phyloP scores from a whole-genome alignment of 2,113 vertebrate species.

The Callionymus lyra region DNA sequence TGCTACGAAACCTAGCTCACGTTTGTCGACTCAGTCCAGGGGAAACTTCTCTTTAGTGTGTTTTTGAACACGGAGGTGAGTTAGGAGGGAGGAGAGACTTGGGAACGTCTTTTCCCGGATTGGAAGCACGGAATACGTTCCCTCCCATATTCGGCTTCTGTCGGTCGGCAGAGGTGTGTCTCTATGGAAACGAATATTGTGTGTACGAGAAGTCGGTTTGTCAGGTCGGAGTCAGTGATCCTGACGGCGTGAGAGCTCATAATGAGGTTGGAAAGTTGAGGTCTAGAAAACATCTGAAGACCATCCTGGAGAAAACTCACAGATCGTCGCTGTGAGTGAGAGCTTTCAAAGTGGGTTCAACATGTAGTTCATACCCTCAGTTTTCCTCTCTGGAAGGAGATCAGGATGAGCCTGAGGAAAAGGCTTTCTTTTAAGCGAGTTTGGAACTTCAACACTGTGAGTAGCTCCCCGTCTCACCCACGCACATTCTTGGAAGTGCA shows the following conservation, averaged over 20 bases:
- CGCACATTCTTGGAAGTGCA: neutral
- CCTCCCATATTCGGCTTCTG: slow-evolving; percentile 27
- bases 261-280: neutral
- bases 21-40: too few species aligned
- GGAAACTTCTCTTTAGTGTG: neutral
- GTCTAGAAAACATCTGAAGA: slow-evolving; percentile 1
- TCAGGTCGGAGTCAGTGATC: slow-evolving; percentile 23
- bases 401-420: slow-evolving; percentile 71
- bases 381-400: slow-evolving; percentile 42
- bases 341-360: slow-evolving; percentile 16
- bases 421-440: slow-evolving; percentile 73
- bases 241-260: slow-evolving; percentile 5
- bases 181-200: slow-evolving; percentile 49
- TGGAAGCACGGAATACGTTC: slow-evolving; percentile 14
- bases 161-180: slow-evolving; percentile 50
- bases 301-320: slow-evolving; percentile 11
- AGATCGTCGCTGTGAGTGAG: slow-evolving; percentile 19
- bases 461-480: slow-evolving; percentile 25
- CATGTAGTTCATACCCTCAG: slow-evolving; percentile 39
- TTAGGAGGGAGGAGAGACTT: neutral
- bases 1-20: too few species aligned
- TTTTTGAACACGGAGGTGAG: too few species aligned
- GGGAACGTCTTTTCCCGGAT: neutral
- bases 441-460: slow-evolving; percentile 68
- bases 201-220: slow-evolving; percentile 45